Evolutionary conservation across 1,140 invertebrate species (phyloP).

Genomic region (Drosophila dunni): DNA sequence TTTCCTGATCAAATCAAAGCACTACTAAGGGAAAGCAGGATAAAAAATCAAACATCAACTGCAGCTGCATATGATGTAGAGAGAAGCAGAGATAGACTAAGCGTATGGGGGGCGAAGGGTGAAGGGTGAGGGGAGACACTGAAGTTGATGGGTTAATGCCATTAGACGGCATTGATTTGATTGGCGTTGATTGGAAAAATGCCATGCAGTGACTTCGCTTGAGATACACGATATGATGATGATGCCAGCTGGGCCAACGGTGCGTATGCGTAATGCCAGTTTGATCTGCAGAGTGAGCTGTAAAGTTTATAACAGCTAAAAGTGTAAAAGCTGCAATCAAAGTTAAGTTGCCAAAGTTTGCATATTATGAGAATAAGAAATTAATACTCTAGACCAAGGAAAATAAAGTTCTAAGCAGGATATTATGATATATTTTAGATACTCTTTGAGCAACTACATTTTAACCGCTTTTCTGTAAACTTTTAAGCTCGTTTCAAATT

Average conservation of each 20-base stretch:
- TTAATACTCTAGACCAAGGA: too few species aligned
- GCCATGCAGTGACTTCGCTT: slow-evolving; percentile 42
- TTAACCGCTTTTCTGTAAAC: too few species aligned
- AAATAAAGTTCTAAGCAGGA: too few species aligned
- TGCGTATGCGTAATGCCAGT: slow-evolving; percentile 44
- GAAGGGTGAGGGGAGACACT: slow-evolving; percentile 47
- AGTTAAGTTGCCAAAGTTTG: background rate
- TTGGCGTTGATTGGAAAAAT: slow-evolving; percentile 82
- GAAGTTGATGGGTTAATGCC: slow-evolving; percentile 81
- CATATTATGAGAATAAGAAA: background rate
- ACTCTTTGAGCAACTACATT: too few species aligned
- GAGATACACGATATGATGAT: slow-evolving; percentile 8
- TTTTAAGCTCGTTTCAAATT: too few species aligned
- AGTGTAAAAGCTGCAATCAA: background rate
- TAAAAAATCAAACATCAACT: slow-evolving; percentile 45
- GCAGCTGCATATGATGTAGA: background rate
- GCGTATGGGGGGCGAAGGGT: slow-evolving; percentile 7
- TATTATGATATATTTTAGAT: too few species aligned
- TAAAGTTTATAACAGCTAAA: background rate
- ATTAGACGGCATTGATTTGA: slow-evolving; percentile 82
- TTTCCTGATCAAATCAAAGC: slow-evolving; percentile 80
- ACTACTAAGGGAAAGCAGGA: slow-evolving; percentile 43
- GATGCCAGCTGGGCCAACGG: slow-evolving; percentile 7
- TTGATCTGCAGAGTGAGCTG: background rate
- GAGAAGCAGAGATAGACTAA: slow-evolving; percentile 9